These are phyloP conservation scores for Hapalemur alaotrensis DNA, from an alignment of 2,797 vertebrate species.

Conservation along the genomic window DNA sequence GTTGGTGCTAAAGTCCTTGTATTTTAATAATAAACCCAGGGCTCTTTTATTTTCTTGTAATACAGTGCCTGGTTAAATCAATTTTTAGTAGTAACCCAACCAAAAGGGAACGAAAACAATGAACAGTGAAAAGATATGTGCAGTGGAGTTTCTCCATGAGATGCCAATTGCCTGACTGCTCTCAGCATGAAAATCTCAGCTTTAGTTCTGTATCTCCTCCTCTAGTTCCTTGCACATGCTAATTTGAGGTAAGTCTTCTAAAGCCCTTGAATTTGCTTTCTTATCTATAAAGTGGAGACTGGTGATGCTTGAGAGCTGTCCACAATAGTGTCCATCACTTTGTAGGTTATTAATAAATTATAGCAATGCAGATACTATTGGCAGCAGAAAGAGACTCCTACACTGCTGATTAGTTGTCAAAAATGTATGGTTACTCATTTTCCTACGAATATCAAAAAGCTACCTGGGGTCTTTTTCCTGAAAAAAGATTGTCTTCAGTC, in stretches of 20 bases:
- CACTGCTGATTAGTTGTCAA: not conserved
- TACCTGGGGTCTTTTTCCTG: not conserved
- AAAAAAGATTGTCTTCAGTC: not conserved
- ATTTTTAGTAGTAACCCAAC: not conserved
- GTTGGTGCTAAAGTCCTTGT: not conserved
- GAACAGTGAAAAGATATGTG: not conserved
- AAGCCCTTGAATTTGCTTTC: not conserved
- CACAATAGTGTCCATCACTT: not conserved
- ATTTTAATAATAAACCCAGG: not conserved
- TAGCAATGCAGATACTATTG: not conserved
- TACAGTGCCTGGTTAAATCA: not conserved
- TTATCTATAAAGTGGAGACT: not conserved
- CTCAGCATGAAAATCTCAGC: not conserved
- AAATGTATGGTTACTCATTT: not conserved
- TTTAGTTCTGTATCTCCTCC: not conserved
- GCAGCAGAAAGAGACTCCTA: not conserved
- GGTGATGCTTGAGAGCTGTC: not conserved
- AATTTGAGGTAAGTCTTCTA: not conserved
- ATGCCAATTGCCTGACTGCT: not conserved
- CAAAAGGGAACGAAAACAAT: not conserved
- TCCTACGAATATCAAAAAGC: not conserved
- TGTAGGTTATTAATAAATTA: not conserved
- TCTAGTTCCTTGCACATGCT: not conserved
- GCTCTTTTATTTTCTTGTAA: not conserved
- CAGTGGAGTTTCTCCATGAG: not conserved